Conservation (phyloP, 1,140 invertebrate species). For the Trinorchestia longiramus region DNA sequence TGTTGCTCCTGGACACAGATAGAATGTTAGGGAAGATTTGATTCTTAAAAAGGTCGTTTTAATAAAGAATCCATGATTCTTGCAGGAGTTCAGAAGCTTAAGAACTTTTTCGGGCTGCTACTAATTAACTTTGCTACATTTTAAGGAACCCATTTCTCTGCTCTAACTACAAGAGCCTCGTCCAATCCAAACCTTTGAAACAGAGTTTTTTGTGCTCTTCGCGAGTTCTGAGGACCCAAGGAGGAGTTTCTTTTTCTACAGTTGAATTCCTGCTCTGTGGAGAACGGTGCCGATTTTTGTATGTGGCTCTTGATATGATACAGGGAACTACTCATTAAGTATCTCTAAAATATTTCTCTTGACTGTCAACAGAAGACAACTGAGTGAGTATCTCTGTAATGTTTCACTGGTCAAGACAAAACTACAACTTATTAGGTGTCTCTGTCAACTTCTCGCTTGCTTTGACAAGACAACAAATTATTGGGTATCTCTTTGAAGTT, state of each 20-base stretch:
- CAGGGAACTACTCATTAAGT: neutral
- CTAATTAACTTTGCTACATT: neutral
- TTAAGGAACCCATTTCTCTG: neutral
- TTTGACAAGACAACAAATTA: neutral
- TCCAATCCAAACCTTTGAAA: neutral
- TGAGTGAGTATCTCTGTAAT: neutral
- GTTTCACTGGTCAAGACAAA: no score
- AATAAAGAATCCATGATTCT: neutral
- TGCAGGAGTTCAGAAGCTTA: neutral
- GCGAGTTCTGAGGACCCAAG: neutral
- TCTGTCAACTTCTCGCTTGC: neutral
- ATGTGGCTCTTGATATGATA: neutral
- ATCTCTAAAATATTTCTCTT: neutral
- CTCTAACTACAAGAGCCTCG: neutral
- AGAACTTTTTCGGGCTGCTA: neutral
- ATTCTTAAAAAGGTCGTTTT: neutral
- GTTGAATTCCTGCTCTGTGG: neutral
- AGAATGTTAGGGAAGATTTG: neutral
- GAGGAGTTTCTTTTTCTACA: neutral
- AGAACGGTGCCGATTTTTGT: neutral
- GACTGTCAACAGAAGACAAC: neutral
- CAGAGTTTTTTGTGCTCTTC: neutral
- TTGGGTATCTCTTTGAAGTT: neutral
- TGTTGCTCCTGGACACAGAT: neutral
- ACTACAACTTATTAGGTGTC: neutral